Evolutionary conservation across 1,140 invertebrate genomes (phyloP), one percentile per base, ranked within the genome.

Genomic region (Phenacoccus solenopsis): DNA sequence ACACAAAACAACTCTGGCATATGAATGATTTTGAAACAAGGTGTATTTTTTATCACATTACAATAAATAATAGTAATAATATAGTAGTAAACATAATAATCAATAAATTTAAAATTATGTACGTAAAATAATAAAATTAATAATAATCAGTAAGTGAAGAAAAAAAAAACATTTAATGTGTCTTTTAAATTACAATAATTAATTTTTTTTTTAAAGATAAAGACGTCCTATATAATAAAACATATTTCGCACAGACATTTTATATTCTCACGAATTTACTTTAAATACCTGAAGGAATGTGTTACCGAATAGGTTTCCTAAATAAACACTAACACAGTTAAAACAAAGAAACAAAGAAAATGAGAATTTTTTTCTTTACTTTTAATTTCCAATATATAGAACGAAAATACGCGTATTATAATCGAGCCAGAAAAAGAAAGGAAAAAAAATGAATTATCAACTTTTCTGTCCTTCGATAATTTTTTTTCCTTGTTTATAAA

Each of bases 121-220:
- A 64, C 59, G 59, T 64, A 64, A 64, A 64, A 64, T 64, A 64
- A 64, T 64, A 64, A 64, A 64, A 64, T 64, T 64, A 64, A 64
- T 64, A 64, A 64, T 64, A 64, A 64, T 64, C 59, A 64, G 59
- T 64, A 64, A 64, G 59, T 64, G 59, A 64, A 64, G 59, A 64
- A 64, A 64, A 64, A 59, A 64, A 64, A 64, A 64, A 64, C 59
- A 64, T 64, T 64, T 64, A 64, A 64, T 27, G 59, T 64, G 59
- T 64, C 59, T 64, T 64, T 49, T 64, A 64, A 64, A 64, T 64
- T 64, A 64, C 59, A 64, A 64, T 64, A 64, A 64, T 64, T 64
- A 64, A 64, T 24, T 24, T 24, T 64, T 38, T 38, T 59, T 64
- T 64, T 64, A 64, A 64, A 64, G 59, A 64, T 27, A 64, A 64